These are phyloP conservation scores for Pachydiplax longipennis DNA, from an alignment of 2,888 invertebrate genomes.

Conservation along the genomic window DNA sequence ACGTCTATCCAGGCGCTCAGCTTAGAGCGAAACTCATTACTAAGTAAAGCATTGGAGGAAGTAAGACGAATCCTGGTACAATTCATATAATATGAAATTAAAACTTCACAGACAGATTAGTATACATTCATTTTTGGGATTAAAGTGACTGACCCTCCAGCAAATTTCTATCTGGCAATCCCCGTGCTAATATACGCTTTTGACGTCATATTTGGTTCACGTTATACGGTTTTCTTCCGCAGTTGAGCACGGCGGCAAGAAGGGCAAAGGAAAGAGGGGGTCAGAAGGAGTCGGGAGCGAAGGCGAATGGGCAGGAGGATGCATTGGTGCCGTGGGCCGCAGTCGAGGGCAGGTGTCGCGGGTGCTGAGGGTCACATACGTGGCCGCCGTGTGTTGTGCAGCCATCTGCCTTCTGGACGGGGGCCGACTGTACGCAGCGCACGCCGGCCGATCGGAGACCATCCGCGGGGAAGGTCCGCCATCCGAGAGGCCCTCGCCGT, in stretches of 20 bases:
- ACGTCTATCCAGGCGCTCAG: too few relatives aligned
- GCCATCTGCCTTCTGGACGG: conserved; percentile 55
- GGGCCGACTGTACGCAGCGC: conserved; percentile 60
- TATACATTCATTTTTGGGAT: too few relatives aligned
- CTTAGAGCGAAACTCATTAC: too few relatives aligned
- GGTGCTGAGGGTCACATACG: conserved; percentile 64
- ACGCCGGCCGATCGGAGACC: conserved; percentile 44
- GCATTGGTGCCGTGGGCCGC: conserved; percentile 46
- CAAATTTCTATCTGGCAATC: too few relatives aligned
- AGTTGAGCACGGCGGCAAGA: background rate
- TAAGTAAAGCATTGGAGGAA: too few relatives aligned
- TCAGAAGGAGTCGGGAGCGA: background rate
- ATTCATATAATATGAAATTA: too few relatives aligned
- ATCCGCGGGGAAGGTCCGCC: conserved; percentile 45
- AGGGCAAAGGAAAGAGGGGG: background rate
- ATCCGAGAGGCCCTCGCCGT: conserved; percentile 57
- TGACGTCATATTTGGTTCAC: too few relatives aligned
- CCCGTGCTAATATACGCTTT: too few relatives aligned
- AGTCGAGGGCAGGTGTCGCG: conserved; percentile 59
- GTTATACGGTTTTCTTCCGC: background rate
- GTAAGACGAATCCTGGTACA: too few relatives aligned
- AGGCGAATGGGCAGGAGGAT: conserved; percentile 50
- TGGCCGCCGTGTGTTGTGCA: conserved; percentile 64
- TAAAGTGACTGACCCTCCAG: too few relatives aligned
- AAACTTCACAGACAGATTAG: too few relatives aligned